phyloP scores from a whole-genome alignment of 1,140 invertebrate genomes.

The Pogonomyrmex californicus region DNA sequence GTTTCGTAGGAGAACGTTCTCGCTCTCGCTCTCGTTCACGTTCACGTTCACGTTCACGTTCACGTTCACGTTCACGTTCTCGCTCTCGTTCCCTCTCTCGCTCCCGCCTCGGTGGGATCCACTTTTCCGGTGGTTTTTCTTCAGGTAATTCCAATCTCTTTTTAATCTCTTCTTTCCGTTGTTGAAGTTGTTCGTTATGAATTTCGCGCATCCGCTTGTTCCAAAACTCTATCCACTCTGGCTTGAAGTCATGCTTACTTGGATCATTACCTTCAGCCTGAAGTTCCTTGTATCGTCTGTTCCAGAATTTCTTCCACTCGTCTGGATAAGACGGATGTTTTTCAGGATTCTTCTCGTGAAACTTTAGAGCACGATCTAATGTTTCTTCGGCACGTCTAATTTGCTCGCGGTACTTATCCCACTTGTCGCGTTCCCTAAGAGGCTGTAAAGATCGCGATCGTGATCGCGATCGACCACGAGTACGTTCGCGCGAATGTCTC shows the following conservation, averaged over 20 bases:
- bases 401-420: conserved; percentile 87
- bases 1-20: conserved; percentile 71
- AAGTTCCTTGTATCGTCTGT: conserved; percentile 93
- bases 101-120: conserved; percentile 42
- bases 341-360: conserved; percentile 94
- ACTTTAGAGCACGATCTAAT: conserved; percentile 87
- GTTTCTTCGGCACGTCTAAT: conserved; percentile 87
- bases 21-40: conserved; percentile 60
- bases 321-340: conserved; percentile 94
- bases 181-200: conserved; percentile 89
- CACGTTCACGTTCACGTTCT: conserved; percentile 38
- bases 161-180: conserved; percentile 88
- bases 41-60: conserved; percentile 57
- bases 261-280: conserved; percentile 92
- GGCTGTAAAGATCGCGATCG: conserved; percentile 78
- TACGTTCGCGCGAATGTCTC: conserved; percentile 77
- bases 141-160: conserved; percentile 86
- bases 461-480: conserved; percentile 70
- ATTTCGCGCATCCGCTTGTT: conserved; percentile 92
- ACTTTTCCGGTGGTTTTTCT: conserved; percentile 82
- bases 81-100: conserved; percentile 11
- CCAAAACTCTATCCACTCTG: conserved; percentile 95
- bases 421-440: conserved; percentile 87
- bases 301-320: conserved; percentile 96
- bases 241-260: conserved; percentile 93